Conservation (phyloP, 2,113 vertebrate species). For the Nerophis lumbriciformis region DNA sequence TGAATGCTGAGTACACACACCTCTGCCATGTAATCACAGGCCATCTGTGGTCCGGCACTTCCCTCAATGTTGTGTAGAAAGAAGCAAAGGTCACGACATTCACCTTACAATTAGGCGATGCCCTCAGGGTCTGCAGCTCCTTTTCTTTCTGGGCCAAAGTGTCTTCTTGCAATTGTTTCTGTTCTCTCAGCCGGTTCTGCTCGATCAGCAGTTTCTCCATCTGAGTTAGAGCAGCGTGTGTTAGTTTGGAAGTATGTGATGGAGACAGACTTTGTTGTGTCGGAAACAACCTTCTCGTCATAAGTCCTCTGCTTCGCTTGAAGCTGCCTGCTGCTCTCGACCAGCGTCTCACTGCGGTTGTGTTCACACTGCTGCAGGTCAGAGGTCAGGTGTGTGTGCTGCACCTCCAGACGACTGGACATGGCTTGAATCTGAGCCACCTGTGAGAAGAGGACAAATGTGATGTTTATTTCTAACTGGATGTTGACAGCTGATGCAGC, state of each 20-base stretch:
- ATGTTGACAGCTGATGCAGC: constrained; percentile 5
- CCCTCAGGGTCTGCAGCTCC: constrained; percentile 24
- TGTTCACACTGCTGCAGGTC: constrained; percentile 46
- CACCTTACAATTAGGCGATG: constrained; percentile 44
- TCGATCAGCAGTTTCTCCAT: constrained; percentile 60
- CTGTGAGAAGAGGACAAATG: constrained; percentile 28
- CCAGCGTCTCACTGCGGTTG: not conserved
- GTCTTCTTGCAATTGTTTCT: constrained; percentile 43
- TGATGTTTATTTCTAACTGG: constrained; percentile 9
- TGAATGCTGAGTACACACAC: constrained; percentile 14
- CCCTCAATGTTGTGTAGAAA: not conserved
- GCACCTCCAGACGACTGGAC: constrained; percentile 61
- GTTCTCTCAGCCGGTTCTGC: constrained; percentile 48
- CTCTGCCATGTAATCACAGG: not conserved
- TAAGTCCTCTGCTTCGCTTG: constrained; percentile 43
- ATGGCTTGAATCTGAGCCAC: constrained; percentile 51
- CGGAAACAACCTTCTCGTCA: constrained; percentile 38
- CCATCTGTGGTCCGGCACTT: not conserved
- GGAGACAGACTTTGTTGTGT: not conserved
- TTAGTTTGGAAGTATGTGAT: not conserved
- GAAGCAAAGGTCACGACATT: not conserved
- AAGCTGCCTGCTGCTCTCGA: constrained; percentile 27
- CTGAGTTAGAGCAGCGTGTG: constrained; percentile 6
- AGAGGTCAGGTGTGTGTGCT: constrained; percentile 34
- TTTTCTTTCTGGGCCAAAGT: constrained; percentile 31